Percentiles rank a stretch among this genome's conserved stretches.
These are phyloP conservation scores for Phoeniculus purpureus DNA, from an alignment of 2,797 vertebrate genomes.

Conservation along the genomic window DNA sequence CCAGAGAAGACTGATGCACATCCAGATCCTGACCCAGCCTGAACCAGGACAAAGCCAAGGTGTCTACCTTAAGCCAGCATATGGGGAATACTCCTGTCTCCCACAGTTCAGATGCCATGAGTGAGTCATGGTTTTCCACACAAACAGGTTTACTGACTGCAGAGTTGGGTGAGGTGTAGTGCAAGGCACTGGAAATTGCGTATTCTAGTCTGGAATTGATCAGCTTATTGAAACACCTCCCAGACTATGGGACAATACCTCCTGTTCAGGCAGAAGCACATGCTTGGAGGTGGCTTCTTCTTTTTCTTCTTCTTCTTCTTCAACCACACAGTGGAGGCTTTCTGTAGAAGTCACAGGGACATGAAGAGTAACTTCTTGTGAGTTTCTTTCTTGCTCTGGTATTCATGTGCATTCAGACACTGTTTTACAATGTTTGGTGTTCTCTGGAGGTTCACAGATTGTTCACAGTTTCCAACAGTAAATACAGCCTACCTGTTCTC, in stretches of 20 bases:
- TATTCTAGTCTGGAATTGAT: background rate
- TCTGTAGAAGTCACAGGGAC: background rate
- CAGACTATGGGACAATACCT: background rate
- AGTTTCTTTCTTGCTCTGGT: background rate
- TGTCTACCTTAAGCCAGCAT: background rate
- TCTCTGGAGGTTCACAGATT: background rate
- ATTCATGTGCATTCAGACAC: background rate
- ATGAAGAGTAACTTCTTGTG: background rate
- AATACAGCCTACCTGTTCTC: background rate
- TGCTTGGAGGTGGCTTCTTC: background rate
- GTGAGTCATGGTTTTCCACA: background rate
- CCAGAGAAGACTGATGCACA: background rate
- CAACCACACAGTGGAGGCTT: background rate
- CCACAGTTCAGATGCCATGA: background rate
- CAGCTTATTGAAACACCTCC: background rate
- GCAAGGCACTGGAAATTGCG: background rate
- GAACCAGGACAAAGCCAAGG: background rate
- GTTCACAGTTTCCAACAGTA: background rate
- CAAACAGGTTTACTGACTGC: background rate
- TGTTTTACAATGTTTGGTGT: background rate
- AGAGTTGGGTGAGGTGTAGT: background rate
- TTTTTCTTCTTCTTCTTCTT: too few relatives aligned
- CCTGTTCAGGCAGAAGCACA: background rate
- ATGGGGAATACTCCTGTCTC: background rate
- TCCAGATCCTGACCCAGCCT: background rate